Conservation (phyloP, 2,797 vertebrate species). For the Todus mexicanus region DNA sequence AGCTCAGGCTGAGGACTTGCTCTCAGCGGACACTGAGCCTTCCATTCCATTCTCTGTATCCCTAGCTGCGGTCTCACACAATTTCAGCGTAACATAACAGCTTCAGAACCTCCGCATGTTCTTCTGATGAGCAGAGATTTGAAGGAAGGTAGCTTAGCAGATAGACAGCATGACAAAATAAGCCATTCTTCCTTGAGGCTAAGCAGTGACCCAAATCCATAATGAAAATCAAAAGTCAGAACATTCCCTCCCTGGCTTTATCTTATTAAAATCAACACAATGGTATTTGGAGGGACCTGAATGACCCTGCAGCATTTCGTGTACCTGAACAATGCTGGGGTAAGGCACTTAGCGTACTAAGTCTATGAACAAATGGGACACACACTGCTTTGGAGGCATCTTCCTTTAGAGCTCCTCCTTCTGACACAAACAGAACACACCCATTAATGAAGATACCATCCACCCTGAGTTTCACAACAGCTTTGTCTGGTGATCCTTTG, state of each 20-base stretch:
- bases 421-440: background rate
- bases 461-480: background rate
- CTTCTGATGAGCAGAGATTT: background rate
- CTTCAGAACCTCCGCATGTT: background rate
- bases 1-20: background rate
- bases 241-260: fast-evolving
- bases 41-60: background rate
- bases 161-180: background rate
- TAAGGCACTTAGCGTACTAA: background rate
- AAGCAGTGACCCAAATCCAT: background rate
- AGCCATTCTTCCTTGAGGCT: background rate
- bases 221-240: background rate
- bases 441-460: background rate
- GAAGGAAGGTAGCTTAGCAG: background rate
- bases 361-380: background rate
- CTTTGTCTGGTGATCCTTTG: background rate
- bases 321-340: background rate
- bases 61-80: background rate
- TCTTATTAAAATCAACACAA: background rate
- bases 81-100: fast-evolving
- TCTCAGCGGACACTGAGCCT: fast-evolving
- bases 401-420: background rate
- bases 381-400: background rate
- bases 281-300: background rate
- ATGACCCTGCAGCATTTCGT: background rate